Evolutionary conservation across 2,797 vertebrate genomes (phyloP).

Genomic region (Girardinus metallicus): DNA sequence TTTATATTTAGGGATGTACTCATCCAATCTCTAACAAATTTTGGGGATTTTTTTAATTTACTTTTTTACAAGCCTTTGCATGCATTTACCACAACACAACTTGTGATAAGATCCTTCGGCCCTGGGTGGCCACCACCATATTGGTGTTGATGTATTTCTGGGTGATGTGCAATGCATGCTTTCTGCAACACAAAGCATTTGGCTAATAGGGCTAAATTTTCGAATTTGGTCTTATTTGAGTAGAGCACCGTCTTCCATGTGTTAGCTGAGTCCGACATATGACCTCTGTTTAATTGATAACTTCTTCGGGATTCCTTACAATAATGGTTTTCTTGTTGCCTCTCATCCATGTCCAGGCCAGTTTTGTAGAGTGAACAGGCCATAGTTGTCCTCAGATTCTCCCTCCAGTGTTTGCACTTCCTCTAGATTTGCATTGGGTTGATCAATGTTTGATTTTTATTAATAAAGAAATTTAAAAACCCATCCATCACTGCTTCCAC

Average conservation of each 20-base stretch:
- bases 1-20: neutral
- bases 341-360: neutral
- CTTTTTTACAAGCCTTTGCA: too few species aligned
- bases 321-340: neutral
- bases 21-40: neutral
- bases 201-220: neutral
- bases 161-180: neutral
- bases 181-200: neutral
- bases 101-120: neutral
- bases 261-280: neutral
- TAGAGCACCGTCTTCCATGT: neutral
- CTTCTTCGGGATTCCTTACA: neutral
- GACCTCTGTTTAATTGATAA: neutral
- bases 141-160: too few species aligned
- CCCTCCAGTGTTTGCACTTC: neutral
- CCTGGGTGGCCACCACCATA: neutral
- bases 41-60: neutral
- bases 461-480: too few species aligned
- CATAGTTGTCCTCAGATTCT: neutral
- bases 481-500: too few species aligned
- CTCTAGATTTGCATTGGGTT: neutral
- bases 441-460: neutral
- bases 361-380: neutral
- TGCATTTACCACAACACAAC: neutral
- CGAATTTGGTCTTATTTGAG: neutral